Conservation (phyloP, 2,113 vertebrate species). For the Phasianus colchicus region DNA sequence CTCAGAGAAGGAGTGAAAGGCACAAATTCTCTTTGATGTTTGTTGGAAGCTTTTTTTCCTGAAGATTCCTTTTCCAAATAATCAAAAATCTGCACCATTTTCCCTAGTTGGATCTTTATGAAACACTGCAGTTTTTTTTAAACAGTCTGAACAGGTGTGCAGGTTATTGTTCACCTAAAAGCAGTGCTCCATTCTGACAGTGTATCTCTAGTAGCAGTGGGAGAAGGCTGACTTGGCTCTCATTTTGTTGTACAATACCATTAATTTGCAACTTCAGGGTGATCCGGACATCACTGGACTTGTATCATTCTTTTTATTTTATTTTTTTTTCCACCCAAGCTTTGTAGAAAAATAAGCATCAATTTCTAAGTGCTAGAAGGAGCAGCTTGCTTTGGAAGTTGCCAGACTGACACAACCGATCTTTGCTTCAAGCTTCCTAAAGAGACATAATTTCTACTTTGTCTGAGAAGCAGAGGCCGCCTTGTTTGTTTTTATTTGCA, state of each 20-base stretch:
- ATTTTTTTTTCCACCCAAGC: neutral
- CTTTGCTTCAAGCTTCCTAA: slow-evolving; percentile 63
- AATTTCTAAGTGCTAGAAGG: neutral
- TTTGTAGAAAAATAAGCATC: slow-evolving; percentile 58
- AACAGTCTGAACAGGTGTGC: neutral
- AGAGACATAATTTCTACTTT: slow-evolving; percentile 45
- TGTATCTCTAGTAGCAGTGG: neutral
- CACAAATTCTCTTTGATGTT: neutral
- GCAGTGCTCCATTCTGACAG: neutral
- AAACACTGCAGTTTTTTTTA: neutral
- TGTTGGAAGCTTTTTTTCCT: neutral
- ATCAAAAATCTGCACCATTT: neutral
- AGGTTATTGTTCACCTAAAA: neutral
- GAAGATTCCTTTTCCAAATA: neutral
- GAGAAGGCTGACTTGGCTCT: neutral
- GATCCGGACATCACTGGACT: slow-evolving; percentile 14
- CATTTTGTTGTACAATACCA: slow-evolving; percentile 24
- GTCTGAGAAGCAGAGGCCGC: slow-evolving; percentile 34
- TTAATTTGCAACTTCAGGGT: slow-evolving; percentile 31
- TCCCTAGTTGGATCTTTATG: neutral
- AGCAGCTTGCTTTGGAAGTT: slow-evolving; percentile 51
- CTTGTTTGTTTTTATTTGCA: slow-evolving; percentile 75
- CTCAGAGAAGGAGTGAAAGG: neutral
- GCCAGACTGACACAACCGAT: slow-evolving; percentile 6
- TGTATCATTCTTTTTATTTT: neutral